Conservation (phyloP, 2,888 invertebrate species). For the Thymelicus lineola region DNA sequence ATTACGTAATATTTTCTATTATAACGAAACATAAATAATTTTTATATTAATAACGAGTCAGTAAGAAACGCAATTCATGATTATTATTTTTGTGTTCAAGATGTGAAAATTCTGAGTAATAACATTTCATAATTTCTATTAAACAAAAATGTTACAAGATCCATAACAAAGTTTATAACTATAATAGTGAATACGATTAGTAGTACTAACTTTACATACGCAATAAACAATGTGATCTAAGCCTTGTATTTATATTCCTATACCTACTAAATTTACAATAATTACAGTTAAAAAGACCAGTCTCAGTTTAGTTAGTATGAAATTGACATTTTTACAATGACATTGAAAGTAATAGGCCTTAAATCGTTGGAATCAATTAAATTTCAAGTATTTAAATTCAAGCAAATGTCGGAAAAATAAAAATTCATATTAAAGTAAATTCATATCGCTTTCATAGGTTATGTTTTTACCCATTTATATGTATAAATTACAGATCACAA, state of each 20-base stretch:
- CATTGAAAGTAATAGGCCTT: constrained; percentile 26
- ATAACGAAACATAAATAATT: too few species aligned
- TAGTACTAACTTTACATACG: constrained; percentile 12
- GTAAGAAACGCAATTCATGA: too few species aligned
- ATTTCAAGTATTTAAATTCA: not conserved
- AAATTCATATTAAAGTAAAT: too few species aligned
- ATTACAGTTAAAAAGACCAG: constrained; percentile 65
- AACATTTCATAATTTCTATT: too few species aligned
- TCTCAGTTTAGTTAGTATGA: constrained; percentile 60
- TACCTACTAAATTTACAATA: constrained; percentile 46
- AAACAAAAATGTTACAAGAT: not conserved
- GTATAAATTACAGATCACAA: too few species aligned
- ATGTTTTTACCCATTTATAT: too few species aligned
- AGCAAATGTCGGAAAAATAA: not conserved
- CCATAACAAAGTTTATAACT: constrained; percentile 13
- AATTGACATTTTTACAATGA: constrained; percentile 35
- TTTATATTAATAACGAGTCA: too few species aligned
- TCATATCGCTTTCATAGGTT: too few species aligned
- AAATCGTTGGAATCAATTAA: constrained; percentile 25
- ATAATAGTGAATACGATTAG: constrained; percentile 5
- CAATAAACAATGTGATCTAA: constrained; percentile 13
- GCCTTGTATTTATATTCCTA: constrained; percentile 18
- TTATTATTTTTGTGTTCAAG: too few species aligned
- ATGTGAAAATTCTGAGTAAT: too few species aligned
- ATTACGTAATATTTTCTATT: too few species aligned